A percentile compares a stretch with the other conserved stretches of the same genome.
phyloP scores from a whole-genome alignment of 2,888 invertebrate genomes.

The Synergus umbraculus region DNA sequence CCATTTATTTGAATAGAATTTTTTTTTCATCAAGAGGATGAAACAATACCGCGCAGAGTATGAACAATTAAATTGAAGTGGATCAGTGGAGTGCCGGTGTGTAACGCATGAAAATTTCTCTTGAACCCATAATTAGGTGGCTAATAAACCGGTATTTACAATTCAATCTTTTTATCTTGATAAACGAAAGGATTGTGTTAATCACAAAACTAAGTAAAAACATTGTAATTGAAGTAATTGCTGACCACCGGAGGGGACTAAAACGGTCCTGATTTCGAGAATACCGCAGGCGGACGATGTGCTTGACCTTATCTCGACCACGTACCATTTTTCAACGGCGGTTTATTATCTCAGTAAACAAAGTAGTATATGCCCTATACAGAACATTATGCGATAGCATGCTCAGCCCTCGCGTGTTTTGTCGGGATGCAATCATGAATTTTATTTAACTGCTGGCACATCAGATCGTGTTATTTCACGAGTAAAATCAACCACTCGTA shows the following conservation, averaged over 20 bases:
- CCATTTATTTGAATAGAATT: slow-evolving; percentile 19
- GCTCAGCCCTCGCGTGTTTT: slow-evolving; percentile 60
- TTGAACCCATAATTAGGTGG: slow-evolving; percentile 8
- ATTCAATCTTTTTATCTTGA: slow-evolving; percentile 9
- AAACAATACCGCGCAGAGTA: not conserved
- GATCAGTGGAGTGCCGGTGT: not conserved
- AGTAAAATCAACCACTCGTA: slow-evolving; percentile 58
- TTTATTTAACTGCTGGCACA: slow-evolving; percentile 64
- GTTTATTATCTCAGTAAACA: slow-evolving; percentile 66
- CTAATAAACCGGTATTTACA: not conserved
- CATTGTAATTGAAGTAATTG: slow-evolving; percentile 15
- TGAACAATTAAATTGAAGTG: slow-evolving; percentile 4
- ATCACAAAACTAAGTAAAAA: slow-evolving; percentile 25
- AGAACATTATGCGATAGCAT: slow-evolving; percentile 61
- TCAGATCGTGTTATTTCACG: slow-evolving; percentile 60
- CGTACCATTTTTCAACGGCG: slow-evolving; percentile 63
- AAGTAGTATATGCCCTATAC: slow-evolving; percentile 55
- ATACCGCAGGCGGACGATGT: slow-evolving; percentile 45
- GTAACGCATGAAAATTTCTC: not conserved
- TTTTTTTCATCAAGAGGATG: slow-evolving; percentile 4
- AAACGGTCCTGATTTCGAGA: not conserved
- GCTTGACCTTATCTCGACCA: slow-evolving; percentile 56
- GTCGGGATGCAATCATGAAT: slow-evolving; percentile 60
- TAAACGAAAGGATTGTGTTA: slow-evolving; percentile 29
- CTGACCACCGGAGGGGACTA: slow-evolving; percentile 24